A percentile compares a stretch with the other conserved stretches of the same genome.
Evolutionary conservation across 2,888 invertebrate species (phyloP).

Genomic region (Lordiphosa andalusiaca): DNA sequence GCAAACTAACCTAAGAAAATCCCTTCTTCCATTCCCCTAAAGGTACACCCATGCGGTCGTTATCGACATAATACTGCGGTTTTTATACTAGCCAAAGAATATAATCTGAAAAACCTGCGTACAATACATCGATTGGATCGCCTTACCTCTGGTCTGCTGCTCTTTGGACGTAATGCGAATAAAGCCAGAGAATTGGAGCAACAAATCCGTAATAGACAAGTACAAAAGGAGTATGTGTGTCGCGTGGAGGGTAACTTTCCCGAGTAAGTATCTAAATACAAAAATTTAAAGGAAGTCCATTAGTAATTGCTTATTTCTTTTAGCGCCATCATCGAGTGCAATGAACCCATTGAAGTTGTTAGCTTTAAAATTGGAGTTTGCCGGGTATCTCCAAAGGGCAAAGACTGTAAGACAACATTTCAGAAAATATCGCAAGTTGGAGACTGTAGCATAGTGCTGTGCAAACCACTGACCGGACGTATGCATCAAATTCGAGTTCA

Average conservation of each 20-base stretch:
- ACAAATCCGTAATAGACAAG: slow-evolving; percentile 94
- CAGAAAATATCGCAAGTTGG: slow-evolving; percentile 92
- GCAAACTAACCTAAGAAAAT: too few relatives aligned
- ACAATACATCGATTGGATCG: slow-evolving; percentile 98
- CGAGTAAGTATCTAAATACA: slow-evolving; percentile 83
- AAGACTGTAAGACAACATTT: slow-evolving; percentile 93
- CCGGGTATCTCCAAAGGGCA: slow-evolving; percentile 93
- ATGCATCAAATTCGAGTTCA: slow-evolving; percentile 99
- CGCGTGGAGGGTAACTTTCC: slow-evolving; percentile 96
- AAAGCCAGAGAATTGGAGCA: slow-evolving; percentile 97
- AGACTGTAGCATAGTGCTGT: slow-evolving; percentile 93
- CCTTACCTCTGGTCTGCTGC: slow-evolving; percentile 93
- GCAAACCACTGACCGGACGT: slow-evolving; percentile 95
- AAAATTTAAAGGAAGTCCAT: background rate
- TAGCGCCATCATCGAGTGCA: slow-evolving; percentile 91
- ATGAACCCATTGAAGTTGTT: slow-evolving; percentile 94
- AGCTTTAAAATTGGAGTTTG: slow-evolving; percentile 97
- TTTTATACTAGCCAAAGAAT: slow-evolving; percentile 97
- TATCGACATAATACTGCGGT: slow-evolving; percentile 98
- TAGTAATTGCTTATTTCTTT: too few relatives aligned
- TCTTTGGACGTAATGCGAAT: slow-evolving; percentile 96
- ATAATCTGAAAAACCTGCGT: slow-evolving; percentile 94
- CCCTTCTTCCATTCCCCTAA: background rate
- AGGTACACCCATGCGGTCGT: slow-evolving; percentile 99
- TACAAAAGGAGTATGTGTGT: slow-evolving; percentile 97